Percentiles rank a stretch among this genome's conserved stretches.
Conservation (phyloP, 35 echinoderm and acorn worm genomes). For the Apostichopus californicus region DNA sequence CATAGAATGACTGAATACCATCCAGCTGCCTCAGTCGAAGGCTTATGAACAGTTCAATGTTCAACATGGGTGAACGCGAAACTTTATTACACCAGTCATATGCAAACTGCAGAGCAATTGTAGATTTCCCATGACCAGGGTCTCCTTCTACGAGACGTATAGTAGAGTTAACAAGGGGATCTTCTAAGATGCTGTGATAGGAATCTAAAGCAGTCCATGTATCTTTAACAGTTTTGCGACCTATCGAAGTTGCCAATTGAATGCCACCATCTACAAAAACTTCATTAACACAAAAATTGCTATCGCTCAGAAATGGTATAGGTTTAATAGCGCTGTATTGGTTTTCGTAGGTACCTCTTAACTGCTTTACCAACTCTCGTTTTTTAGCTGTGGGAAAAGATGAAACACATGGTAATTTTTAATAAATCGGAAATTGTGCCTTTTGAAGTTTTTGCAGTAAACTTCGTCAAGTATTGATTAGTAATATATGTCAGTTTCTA, state of each 20-base stretch:
- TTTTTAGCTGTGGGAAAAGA: constrained; percentile 21
- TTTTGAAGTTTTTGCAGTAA: too few relatives aligned
- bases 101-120: background rate
- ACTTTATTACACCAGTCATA: constrained; percentile 9
- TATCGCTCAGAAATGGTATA: constrained; percentile 24
- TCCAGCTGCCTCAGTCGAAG: constrained; percentile 1
- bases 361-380: constrained; percentile 5
- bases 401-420: background rate
- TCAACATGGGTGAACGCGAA: background rate
- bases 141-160: background rate
- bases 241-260: background rate
- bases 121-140: constrained; percentile 5
- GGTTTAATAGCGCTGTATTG: constrained; percentile 36
- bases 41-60: background rate
- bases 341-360: constrained; percentile 32
- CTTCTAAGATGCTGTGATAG: background rate
- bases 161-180: background rate
- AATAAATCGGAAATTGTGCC: too few relatives aligned
- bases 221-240: too few relatives aligned
- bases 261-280: constrained; percentile 48
- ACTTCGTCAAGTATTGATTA: too few relatives aligned
- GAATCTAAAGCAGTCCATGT: background rate
- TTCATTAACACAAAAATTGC: constrained; percentile 31
- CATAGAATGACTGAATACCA: background rate
- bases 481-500: too few relatives aligned